These are phyloP conservation scores for Celastrina argiolus DNA, from an alignment of 2,888 invertebrate species.

Conservation along the genomic window DNA sequence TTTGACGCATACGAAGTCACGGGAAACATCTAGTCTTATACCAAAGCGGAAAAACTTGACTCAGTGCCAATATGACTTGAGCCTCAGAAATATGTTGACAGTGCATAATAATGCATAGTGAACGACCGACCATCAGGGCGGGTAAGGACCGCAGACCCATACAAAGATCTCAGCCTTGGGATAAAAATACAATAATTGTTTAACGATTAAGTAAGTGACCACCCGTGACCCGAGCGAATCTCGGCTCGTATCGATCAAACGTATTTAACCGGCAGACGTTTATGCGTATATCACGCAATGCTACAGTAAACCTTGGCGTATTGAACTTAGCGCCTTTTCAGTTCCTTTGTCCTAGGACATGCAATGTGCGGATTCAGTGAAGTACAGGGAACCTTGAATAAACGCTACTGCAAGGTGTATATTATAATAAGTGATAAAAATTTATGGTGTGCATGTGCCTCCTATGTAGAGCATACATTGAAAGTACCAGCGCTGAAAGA, in stretches of 20 bases:
- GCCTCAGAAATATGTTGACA: neutral
- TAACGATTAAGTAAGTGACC: constrained; percentile 3
- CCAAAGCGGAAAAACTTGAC: too few species aligned
- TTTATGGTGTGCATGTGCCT: too few species aligned
- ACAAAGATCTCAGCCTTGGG: neutral
- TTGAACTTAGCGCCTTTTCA: neutral
- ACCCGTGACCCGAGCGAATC: neutral
- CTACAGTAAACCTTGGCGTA: neutral
- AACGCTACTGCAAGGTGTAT: too few species aligned
- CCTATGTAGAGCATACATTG: too few species aligned
- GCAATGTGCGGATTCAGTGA: neutral
- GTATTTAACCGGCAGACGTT: neutral
- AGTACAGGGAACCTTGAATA: too few species aligned
- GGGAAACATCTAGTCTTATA: too few species aligned
- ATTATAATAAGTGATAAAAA: too few species aligned
- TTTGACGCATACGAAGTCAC: too few species aligned
- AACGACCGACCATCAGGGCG: neutral
- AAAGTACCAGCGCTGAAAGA: too few species aligned
- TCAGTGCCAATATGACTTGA: too few species aligned
- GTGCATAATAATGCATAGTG: neutral
- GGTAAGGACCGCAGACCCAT: neutral
- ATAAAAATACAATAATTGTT: constrained; percentile 4
- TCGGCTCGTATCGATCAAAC: neutral
- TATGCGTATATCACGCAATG: neutral
- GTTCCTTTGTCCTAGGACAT: neutral